A percentile compares a stretch with the other conserved stretches of the same genome.
Evolutionary conservation across 2,797 vertebrate species (phyloP).

Genomic region (Morelia viridis): DNA sequence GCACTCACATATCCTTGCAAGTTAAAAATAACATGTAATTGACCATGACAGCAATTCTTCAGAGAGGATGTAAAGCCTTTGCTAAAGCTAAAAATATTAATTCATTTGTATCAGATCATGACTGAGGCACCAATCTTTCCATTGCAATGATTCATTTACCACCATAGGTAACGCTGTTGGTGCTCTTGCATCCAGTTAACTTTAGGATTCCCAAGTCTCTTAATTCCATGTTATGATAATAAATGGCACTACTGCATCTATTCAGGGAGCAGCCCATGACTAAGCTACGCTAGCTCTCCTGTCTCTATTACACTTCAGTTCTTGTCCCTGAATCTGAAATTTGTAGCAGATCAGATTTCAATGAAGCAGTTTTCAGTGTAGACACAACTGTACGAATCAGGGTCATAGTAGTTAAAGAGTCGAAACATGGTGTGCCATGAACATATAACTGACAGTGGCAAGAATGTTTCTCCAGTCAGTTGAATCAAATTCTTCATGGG

Average conservation of each 20-base stretch:
- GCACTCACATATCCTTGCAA: neutral
- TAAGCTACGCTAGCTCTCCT: neutral
- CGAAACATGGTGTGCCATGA: constrained; percentile 16
- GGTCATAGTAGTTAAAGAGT: neutral
- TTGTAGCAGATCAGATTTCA: neutral
- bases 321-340: neutral
- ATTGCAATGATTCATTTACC: neutral
- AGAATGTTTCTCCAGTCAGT: neutral
- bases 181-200: neutral
- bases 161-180: neutral
- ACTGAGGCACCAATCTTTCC: neutral
- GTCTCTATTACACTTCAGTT: neutral
- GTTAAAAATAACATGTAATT: neutral
- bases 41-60: neutral
- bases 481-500: constrained; percentile 45
- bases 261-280: neutral
- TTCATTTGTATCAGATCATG: neutral
- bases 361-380: neutral
- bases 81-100: neutral
- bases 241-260: neutral
- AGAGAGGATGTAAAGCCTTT: neutral
- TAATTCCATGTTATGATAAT: neutral
- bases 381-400: neutral
- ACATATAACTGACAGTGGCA: neutral
- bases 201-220: neutral